Evolutionary conservation across 2,113 vertebrate genomes (phyloP), one percentile per base, ranked within the genome.

Genomic region (Lasiurus cinereus): DNA sequence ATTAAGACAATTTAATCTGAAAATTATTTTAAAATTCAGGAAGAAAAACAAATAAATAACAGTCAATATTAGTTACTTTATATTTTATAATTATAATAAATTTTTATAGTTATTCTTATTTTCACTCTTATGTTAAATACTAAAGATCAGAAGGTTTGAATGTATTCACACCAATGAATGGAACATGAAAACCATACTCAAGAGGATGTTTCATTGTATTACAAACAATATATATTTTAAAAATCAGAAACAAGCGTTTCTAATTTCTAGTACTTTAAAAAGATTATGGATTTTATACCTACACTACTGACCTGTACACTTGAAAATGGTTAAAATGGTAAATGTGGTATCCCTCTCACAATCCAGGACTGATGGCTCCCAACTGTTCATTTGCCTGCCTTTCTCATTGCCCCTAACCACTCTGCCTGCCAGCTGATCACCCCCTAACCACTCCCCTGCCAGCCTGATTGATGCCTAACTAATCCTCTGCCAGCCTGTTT

Each of bases 21-120:
- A 6, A 8, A 66, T n/a, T 76, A 52, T 64, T 87, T 39, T 94
- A 90, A 96, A 64, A 88, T 14, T 74, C 15, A 88, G 50, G 10
- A 43, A 2, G 59, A 62, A 86, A 56, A 13, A 21, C 6, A 59
- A 0, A 21, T 8, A 59, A 0, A 27, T 16, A 77, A 54, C 2
- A 59, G 12, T 91, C 15, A 31, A 50, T 54, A 8, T 4, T 48
- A 66, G 24, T 22, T 86, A 22, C 12, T 79, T 48, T 8, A 36
- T 56, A 80, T 74, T 52, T 79, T 33, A 56, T 64, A 21, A 84
- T 43, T 73, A 4, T 82, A 77, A 50, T 8, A 43, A 54, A 24
- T 43, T 29, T 43, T 2, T 31, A 11, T 2, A 36, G 6, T 59
- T 36, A 24, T 31, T 85, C 59, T 78, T 33, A 85, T 79, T 93